A percentile compares a stretch with the other conserved stretches of the same genome.
These are phyloP conservation scores for Tiliqua scincoides DNA, from an alignment of 2,113 vertebrate species.

Conservation along the genomic window DNA sequence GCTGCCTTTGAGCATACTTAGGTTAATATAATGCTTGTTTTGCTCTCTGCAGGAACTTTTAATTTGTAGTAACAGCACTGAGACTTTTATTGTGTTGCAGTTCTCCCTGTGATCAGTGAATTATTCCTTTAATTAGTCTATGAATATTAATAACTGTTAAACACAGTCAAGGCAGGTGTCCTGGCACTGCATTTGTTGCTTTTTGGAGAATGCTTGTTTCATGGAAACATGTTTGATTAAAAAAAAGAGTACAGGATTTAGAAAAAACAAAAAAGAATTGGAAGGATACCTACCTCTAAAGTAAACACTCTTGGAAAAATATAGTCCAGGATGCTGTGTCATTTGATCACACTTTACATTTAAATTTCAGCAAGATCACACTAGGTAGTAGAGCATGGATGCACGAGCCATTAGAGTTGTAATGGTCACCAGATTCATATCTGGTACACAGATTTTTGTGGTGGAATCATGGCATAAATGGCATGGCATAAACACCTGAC, in stretches of 20 bases:
- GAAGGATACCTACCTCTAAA: not conserved
- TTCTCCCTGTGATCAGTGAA: fast-evolving
- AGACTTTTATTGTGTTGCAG: conserved; percentile 4
- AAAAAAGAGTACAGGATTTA: not conserved
- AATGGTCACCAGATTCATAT: not conserved
- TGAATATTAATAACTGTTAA: conserved; percentile 9
- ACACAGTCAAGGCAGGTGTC: not conserved
- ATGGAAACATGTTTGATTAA: not conserved
- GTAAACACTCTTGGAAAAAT: not conserved
- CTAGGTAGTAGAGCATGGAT: not conserved
- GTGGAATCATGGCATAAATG: not conserved
- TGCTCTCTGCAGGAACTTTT: not conserved
- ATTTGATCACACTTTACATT: not conserved
- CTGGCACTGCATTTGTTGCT: not conserved
- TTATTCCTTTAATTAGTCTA: not conserved
- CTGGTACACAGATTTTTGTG: not conserved
- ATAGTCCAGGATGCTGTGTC: not conserved
- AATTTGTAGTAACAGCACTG: not conserved
- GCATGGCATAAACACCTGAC: too few relatives aligned
- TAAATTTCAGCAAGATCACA: not conserved
- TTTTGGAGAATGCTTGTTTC: not conserved
- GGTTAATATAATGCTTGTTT: not conserved
- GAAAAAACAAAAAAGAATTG: not conserved
- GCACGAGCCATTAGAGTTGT: not conserved
- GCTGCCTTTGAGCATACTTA: not conserved